Evolutionary conservation across 2,113 vertebrate genomes (phyloP), one percentile per base, ranked within the genome.

Genomic region (Oryctolagus cuniculus): DNA sequence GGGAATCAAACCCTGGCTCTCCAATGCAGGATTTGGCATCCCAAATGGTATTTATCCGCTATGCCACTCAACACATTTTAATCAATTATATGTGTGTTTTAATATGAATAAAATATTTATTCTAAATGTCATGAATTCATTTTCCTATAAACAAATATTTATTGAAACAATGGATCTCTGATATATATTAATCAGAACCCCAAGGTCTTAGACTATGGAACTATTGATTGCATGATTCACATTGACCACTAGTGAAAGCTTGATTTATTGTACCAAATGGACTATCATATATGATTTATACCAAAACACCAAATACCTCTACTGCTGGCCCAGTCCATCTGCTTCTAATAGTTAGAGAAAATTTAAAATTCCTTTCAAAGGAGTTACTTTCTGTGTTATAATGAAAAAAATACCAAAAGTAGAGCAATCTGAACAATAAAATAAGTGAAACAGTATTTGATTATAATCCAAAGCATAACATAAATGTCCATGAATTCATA

Each of bases 31-130:
- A 58, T 17, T 19, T 15, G 19, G 19, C 55, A 58, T 58, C 15
- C 4, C 55, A 58, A 58, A 19, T 16, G 55, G 19, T 58, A 58
- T 58, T 44, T 44, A 44, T 44, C 44, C 44, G 7, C 44, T 44
- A 44, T 44, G 44, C 44, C 44, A 44, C 44, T 44, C 44, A 44
- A 44, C 7, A 44, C 19, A 73, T 51, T 79, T 92, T 34, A 58
- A 85, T 27, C 5, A 22, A 73, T 74, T 21, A 55, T 21, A 82
- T 75, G 72, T 63, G 51, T 24, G 10, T 69, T 87, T 83, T 22
- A 29, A 87, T 85, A 89, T 91, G n/a, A 90, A 94, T 29, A 93
- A 89, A 69, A 51, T 31, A 75, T 92, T 87, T 31, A 77, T 92
- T 84, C 12, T 75, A 67, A 75, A 51, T 67, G 22, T 29, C 53